Evolutionary conservation across 2,113 vertebrate genomes (phyloP).

Genomic region (Corythornis vintsioides): DNA sequence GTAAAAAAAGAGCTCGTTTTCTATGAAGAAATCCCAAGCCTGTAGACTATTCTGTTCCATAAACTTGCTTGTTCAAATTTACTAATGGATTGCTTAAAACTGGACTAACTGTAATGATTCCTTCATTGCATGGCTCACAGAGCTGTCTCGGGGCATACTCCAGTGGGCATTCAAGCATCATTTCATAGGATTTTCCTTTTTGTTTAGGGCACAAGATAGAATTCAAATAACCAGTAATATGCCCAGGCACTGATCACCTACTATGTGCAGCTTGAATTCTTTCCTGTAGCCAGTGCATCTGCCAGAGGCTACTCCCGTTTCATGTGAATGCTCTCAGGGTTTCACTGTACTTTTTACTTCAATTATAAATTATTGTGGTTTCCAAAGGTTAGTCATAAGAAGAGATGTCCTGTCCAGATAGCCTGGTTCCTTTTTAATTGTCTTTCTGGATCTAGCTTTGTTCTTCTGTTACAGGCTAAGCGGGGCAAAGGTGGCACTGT

Average conservation of each 20-base stretch:
- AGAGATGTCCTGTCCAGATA: constrained; percentile 21
- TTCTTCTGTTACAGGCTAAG: not conserved
- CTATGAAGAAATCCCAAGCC: not conserved
- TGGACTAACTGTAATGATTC: not conserved
- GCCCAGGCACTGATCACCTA: not conserved
- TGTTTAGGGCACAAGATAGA: not conserved
- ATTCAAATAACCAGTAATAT: not conserved
- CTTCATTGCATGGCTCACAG: not conserved
- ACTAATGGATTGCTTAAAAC: not conserved
- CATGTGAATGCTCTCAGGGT: not conserved
- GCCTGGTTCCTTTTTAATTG: constrained; percentile 20
- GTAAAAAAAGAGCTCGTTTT: not conserved
- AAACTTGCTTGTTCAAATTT: not conserved
- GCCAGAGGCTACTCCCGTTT: not conserved
- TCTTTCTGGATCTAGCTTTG: constrained; percentile 3
- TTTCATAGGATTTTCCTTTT: not conserved
- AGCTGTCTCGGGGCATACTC: not conserved
- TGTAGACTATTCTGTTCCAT: not conserved
- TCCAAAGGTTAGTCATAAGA: constrained; percentile 11
- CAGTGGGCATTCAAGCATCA: not conserved
- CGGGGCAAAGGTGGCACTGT: not conserved
- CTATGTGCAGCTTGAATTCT: not conserved
- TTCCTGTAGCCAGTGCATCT: not conserved
- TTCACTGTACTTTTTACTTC: not conserved
- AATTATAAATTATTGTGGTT: not conserved